These are phyloP conservation scores for Daphoenositta chrysoptera DNA, from an alignment of 2,113 vertebrate species.

Conservation along the genomic window DNA sequence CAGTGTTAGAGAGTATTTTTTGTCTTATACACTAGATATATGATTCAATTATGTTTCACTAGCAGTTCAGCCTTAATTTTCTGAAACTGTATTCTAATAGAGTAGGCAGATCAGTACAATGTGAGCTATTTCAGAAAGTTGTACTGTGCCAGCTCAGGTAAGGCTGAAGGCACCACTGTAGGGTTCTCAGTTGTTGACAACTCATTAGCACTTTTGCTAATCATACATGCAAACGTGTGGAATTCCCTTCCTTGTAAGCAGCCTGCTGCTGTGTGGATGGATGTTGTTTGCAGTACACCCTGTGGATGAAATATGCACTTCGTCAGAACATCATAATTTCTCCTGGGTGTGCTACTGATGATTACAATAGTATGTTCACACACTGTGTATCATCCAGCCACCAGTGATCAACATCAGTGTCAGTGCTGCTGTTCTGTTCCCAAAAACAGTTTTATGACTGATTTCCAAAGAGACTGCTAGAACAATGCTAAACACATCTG, in stretches of 20 bases:
- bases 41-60: not conserved
- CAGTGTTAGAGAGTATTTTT: not conserved
- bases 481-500: not conserved
- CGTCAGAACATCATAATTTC: not conserved
- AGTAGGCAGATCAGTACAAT: not conserved
- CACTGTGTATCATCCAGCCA: constrained; percentile 5
- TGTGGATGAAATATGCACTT: not conserved
- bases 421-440: not conserved
- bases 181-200: not conserved
- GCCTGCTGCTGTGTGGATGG: not conserved
- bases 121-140: not conserved
- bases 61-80: not conserved
- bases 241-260: not conserved
- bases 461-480: not conserved
- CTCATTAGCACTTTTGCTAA: not conserved
- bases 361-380: constrained; percentile 12
- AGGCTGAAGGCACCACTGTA: not conserved
- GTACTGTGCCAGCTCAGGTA: not conserved
- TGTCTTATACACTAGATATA: not conserved
- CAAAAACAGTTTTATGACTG: not conserved
- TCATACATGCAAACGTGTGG: not conserved
- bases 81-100: not conserved
- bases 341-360: constrained; percentile 10
- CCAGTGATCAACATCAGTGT: not conserved
- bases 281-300: not conserved